Base-by-base conservation (phyloP, 2,888 invertebrate genomes). In the Mayetiola destructor region DNA sequence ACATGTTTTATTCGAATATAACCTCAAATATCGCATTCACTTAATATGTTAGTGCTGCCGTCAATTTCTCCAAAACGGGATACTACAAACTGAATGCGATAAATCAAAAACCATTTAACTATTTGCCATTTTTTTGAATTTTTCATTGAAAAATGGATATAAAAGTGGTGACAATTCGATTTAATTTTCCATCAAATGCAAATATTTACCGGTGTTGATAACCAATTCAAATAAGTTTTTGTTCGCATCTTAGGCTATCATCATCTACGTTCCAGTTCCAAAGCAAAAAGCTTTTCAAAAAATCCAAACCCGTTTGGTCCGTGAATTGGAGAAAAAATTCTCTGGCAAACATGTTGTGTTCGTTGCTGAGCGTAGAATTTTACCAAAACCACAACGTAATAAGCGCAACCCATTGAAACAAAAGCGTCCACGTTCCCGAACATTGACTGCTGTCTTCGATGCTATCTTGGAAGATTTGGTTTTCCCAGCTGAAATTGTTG, bases 291-390 rank as follows among this genome's bases (percentile, higher is more conserved):
- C 86, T 60, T 99, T 95, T 81, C 97, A 99, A 76, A 97, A 96
- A 75, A 88, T 99, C 65, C 97, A 99, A 75, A 88, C 88, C 63
- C 82, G 95, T 64, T 77, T 99, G 66, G 96, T 99, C 52, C 84
- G 97, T 66, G 99, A 99, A 73, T 76, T 99, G 68, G 99, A 99
- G 74, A 99, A 99, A 84, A 99, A 99, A 72, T 96, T 99, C 78
- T 94, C 93, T 67, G 97, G 97, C 61, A 95, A 94, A 73, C 95
- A 97, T 71, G 96, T 99, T 12, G 94, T 99, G 63, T 93, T 99
- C 70, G 84, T 99, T 67, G 99, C 96, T 40, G 90, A 97, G 77
- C 84, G 99, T 67, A 92, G 94, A 72, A 99, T 99, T 70, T 79
- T 99, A 64, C 94, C 95, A 62, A 99, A 99, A 72, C 97, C 97